Base-by-base conservation (phyloP, 2,888 invertebrate genomes). In the Microctonus hyperodae region DNA sequence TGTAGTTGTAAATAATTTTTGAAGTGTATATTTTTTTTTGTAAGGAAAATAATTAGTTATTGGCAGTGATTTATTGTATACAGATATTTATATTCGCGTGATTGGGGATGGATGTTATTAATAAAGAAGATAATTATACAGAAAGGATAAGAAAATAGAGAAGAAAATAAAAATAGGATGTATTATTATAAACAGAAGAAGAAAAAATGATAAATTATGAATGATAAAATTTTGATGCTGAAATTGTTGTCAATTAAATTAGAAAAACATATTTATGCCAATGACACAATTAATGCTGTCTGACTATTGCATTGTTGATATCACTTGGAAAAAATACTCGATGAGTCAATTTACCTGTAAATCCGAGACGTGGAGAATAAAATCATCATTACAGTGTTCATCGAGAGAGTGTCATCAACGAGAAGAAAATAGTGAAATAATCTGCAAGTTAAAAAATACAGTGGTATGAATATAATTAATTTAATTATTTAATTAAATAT, bases 281-380 rank as follows among this genome's bases (percentile, higher is more conserved):
- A 51, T 51, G 51, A 51, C 13, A 51, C 11, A 25, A 13, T 51
- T 25, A 23, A 51, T 25, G 22, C 44, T 7, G 53, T 28, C 44
- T 40, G 53, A 40, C 50, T 33, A 61, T 61, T 51, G 51, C 33
- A 20, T 28, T 13, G 35, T 35, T 31, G 16, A 23, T 53, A 37
- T 31, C 11, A 63, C 53, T 63, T 63, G 31, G 35, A 16, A 25
- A 16, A 44, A 9, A 28, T 13, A 55, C 20, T 31, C 20, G 44
- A 63, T 25, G 22, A 63, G 55, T 63, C 31, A 28, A 44, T 63
- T 63, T 55, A 55, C 44, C 44, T 55, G 63, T 55, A 40, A 20
- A 40, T 55, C 37, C 53, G 16, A 31, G 28, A 62, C 23, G 16
- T 16, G 13, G 16, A 9, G 10, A 1, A 51, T 51, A 3, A 25